Evolutionary conservation across 2,113 vertebrate genomes (phyloP), one percentile per base, ranked within the genome.

Genomic region (Rhizomys pruinosus): DNA sequence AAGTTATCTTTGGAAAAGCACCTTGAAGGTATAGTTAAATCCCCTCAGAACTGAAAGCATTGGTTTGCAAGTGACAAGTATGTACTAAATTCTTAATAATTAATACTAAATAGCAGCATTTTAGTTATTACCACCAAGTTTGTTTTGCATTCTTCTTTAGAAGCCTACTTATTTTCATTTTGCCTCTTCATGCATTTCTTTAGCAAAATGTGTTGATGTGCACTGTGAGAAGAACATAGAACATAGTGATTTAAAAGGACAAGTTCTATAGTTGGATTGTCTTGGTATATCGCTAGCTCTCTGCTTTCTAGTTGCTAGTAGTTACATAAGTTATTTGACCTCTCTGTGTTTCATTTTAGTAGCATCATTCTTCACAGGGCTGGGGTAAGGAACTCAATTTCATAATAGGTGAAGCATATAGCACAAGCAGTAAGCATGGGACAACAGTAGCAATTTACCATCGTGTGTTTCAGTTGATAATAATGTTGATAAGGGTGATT

Each of bases 401-500:
- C 15, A 34, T 44, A 63, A 64, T 25, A 77, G n/a, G 12, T 27
- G 55, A 84, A 68, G 37, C 39, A 61, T 5, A 16, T 64, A 82
- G 57, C 3, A 76, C 16, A 34, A 93, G 34, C 22, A 42, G 23
- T 23, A 64, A 93, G 39, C 19, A 44, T 7, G 78, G 11, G 42
- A 15, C 68, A 42, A 93, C 29, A 72, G 29, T 32, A 94, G 64
- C 47, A 42, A 52, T 82, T n/a, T 74, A 11, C 9, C 61, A 61
- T 73, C 52, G 66, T 23, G 66, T 23, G 52, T 52, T 86, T 69
- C n/a, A 44, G 63, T 34, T 69, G 39, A 91, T 44, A 89, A 22
- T 12, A 84, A 6, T 8, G 34, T 61, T 73, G 57, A 63, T 87
- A 92, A 95, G 47, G 57, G 82, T 64, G n/a, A 91, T 89, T 59